Percentiles rank a stretch among this genome's conserved stretches.
Conservation (phyloP, 2,797 vertebrate species). For the Cirrhinus molitorella region DNA sequence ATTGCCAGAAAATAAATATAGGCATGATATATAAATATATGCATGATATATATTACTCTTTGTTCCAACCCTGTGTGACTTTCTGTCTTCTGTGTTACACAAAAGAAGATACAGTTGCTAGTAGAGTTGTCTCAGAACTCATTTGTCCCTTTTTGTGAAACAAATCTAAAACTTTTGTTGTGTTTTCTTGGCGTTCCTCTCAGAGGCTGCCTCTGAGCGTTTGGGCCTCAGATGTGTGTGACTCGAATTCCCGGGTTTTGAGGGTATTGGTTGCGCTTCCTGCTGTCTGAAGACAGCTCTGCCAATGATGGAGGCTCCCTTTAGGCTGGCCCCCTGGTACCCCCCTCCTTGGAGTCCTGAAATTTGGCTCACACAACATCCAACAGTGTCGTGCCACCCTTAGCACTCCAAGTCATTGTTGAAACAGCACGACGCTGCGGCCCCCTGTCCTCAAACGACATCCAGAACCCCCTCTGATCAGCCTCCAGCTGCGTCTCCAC, state of each 20-base stretch:
- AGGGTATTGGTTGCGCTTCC: slow-evolving; percentile 33
- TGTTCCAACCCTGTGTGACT: not conserved
- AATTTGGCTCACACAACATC: slow-evolving; percentile 54
- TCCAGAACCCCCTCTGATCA: slow-evolving; percentile 20
- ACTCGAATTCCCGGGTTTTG: slow-evolving; percentile 23
- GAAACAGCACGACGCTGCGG: slow-evolving; percentile 45
- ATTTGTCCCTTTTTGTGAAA: not conserved
- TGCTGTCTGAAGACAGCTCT: slow-evolving; percentile 25
- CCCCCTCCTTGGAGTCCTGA: slow-evolving; percentile 47
- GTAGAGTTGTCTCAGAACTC: not conserved
- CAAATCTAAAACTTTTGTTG: not conserved
- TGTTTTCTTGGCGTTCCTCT: not conserved
- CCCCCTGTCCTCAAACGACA: slow-evolving; percentile 44
- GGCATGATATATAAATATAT: too few relatives aligned
- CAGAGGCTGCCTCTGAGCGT: slow-evolving; percentile 2
- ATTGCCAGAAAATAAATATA: not conserved
- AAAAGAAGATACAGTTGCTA: not conserved
- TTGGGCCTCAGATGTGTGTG: slow-evolving; percentile 19
- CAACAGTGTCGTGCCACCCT: slow-evolving; percentile 42
- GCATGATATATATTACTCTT: too few relatives aligned
- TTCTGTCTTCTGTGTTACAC: not conserved
- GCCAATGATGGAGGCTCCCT: slow-evolving; percentile 29
- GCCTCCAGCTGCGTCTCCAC: slow-evolving; percentile 16
- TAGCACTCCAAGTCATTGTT: slow-evolving; percentile 43
- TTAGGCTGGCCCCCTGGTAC: slow-evolving; percentile 8